Conservation (phyloP, 1,140 invertebrate species). For the Ylistrum balloti region DNA sequence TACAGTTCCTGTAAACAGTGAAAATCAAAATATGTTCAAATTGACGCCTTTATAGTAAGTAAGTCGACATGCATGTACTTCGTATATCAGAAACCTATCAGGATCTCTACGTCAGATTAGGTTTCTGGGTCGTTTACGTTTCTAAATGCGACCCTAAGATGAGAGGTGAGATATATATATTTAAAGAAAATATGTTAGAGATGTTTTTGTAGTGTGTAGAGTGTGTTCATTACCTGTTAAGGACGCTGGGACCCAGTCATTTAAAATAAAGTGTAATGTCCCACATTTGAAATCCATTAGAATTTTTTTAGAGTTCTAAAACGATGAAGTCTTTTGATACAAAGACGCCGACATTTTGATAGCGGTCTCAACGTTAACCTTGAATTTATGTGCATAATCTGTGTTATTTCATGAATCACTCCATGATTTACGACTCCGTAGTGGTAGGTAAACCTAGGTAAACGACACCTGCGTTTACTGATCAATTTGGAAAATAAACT, state of each 20-base stretch:
- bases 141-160: neutral
- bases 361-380: neutral
- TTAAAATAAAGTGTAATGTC: neutral
- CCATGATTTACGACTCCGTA: neutral
- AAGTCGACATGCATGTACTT: neutral
- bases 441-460: neutral
- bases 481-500: neutral
- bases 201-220: neutral
- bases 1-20: too few species aligned
- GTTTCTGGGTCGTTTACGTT: slow-evolving; percentile 24
- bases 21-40: neutral
- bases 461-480: neutral
- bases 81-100: neutral
- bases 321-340: slow-evolving; percentile 38
- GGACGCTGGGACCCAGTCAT: neutral
- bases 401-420: neutral
- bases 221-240: slow-evolving; percentile 14
- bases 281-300: slow-evolving; percentile 19
- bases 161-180: neutral
- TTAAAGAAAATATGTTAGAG: slow-evolving; percentile 3
- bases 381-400: slow-evolving; percentile 18
- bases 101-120: neutral
- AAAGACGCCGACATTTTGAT: slow-evolving; percentile 26
- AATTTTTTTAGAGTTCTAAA: neutral
- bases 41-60: neutral